Evolutionary conservation across 1,140 invertebrate species (phyloP).

Genomic region (Musca domestica): DNA sequence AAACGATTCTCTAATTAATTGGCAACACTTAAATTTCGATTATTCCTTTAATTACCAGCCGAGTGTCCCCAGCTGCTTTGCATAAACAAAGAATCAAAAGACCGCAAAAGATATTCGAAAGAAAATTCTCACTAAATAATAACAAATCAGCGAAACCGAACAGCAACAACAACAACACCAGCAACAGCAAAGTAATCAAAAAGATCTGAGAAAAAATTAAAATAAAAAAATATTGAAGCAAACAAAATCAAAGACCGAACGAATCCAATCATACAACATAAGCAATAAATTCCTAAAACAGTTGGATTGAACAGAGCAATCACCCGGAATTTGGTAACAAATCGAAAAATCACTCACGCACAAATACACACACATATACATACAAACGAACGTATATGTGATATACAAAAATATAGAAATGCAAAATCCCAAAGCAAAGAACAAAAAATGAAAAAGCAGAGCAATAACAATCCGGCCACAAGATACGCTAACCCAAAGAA

Average conservation of each 20-base stretch:
- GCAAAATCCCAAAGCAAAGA: neutral
- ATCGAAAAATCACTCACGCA: no score
- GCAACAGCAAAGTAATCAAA: neutral
- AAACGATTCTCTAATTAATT: conserved; percentile 3
- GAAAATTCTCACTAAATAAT: neutral
- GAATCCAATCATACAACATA: conserved; percentile 13
- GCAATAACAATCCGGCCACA: neutral
- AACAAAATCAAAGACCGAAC: no score
- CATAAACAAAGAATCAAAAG: conserved; percentile 7
- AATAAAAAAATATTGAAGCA: conserved; percentile 3
- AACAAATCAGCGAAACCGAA: neutral
- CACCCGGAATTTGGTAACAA: no score
- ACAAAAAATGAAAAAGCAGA: neutral
- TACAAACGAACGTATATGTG: no score
- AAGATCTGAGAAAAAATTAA: neutral
- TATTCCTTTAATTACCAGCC: conserved; percentile 24
- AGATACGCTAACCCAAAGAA: neutral
- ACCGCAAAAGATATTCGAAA: neutral
- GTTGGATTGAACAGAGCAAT: neutral
- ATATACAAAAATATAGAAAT: neutral
- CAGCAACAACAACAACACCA: neutral
- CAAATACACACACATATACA: neutral
- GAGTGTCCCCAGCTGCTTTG: conserved; percentile 24
- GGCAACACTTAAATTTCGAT: conserved; percentile 22
- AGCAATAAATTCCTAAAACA: conserved; percentile 23